Conservation (phyloP, 2,113 vertebrate genomes). For the Aplodontia rufa region DNA sequence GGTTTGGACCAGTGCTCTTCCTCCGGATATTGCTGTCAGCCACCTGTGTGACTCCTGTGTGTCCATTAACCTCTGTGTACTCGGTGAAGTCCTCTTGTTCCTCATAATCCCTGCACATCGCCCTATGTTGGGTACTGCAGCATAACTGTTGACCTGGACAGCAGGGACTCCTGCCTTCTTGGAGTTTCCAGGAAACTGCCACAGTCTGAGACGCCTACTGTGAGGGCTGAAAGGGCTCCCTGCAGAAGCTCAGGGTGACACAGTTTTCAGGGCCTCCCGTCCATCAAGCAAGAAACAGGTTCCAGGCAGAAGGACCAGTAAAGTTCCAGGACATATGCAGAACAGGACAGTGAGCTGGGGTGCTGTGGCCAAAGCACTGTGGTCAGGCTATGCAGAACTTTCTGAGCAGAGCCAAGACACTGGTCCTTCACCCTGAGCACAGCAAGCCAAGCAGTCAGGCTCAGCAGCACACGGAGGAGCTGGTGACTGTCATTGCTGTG, state of each 20-base stretch:
- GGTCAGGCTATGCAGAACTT: background rate
- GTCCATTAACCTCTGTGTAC: background rate
- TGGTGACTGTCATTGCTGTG: accelerated
- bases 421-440: background rate
- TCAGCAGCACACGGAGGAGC: background rate
- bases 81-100: background rate
- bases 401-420: background rate
- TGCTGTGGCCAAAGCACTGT: background rate
- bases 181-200: background rate
- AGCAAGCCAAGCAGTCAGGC: background rate
- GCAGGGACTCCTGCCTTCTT: background rate
- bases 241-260: background rate
- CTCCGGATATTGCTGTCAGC: background rate
- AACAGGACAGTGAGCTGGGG: accelerated
- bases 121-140: accelerated
- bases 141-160: accelerated
- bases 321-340: accelerated
- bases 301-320: background rate
- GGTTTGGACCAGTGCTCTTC: background rate
- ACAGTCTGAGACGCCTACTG: accelerated
- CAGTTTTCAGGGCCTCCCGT: background rate
- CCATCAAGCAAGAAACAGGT: accelerated
- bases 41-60: background rate
- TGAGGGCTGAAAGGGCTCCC: accelerated
- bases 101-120: no score